phyloP scores from a whole-genome alignment of 2,797 vertebrate species.

The Eulemur mongoz region DNA sequence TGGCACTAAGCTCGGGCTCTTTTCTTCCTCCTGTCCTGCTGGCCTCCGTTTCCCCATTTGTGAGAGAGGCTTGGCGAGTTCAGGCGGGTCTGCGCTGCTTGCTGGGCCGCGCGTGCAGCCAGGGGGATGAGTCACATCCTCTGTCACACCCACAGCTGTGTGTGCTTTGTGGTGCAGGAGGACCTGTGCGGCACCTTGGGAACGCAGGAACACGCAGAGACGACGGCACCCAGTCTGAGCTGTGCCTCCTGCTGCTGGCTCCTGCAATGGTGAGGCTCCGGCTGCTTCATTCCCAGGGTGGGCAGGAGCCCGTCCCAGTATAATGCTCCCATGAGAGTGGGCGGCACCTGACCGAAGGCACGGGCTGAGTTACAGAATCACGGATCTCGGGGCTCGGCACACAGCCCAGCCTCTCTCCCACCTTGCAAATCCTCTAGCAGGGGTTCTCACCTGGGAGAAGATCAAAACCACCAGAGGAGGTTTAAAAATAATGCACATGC shows the following conservation, averaged over 20 bases:
- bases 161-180: conserved; percentile 70
- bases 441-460: background rate
- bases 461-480: background rate
- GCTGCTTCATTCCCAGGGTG: background rate
- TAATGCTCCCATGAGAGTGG: background rate
- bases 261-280: conserved; percentile 65
- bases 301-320: background rate
- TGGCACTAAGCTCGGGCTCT: accelerated
- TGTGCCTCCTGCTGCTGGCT: conserved; percentile 18
- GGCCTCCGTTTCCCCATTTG: background rate
- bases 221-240: conserved; percentile 39
- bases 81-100: background rate
- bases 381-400: background rate
- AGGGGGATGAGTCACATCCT: background rate
- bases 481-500: background rate
- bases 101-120: background rate
- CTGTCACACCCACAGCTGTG: background rate
- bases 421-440: background rate
- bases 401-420: accelerated
- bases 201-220: conserved; percentile 80
- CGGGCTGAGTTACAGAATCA: background rate
- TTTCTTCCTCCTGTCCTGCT: background rate
- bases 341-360: background rate
- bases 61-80: background rate
- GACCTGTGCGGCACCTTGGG: conserved; percentile 80